A percentile compares a stretch with the other conserved stretches of the same genome.
Conservation (phyloP, 1,140 invertebrate species). For the Polyergus mexicanus region DNA sequence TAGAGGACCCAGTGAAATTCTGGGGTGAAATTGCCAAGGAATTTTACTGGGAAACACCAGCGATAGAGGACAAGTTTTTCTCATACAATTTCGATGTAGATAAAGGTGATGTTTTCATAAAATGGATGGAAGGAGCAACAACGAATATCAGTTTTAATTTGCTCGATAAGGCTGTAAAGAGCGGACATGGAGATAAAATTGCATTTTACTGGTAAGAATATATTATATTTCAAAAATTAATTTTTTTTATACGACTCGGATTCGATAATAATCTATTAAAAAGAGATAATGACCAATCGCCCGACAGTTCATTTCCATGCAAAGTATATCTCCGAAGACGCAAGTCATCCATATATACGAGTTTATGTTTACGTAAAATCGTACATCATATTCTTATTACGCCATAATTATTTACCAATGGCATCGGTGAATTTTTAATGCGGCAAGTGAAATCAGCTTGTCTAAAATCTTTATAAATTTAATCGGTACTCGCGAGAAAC, state of each 20-base stretch:
- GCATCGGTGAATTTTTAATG: background rate
- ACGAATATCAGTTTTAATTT: slow-evolving; percentile 99
- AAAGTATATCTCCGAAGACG: slow-evolving; percentile 71
- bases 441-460: background rate
- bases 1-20: slow-evolving; percentile 95
- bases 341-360: slow-evolving; percentile 76
- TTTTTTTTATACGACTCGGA: background rate
- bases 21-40: slow-evolving; percentile 96
- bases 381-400: background rate
- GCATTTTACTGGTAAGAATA: slow-evolving; percentile 97
- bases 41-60: slow-evolving; percentile 96
- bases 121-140: slow-evolving; percentile 97
- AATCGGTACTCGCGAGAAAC: background rate
- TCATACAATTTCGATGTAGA: slow-evolving; percentile 97
- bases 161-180: slow-evolving; percentile 95
- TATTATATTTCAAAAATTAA: too few relatives aligned
- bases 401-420: background rate
- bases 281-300: background rate
- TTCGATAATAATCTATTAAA: background rate
- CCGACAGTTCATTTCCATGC: slow-evolving; percentile 61
- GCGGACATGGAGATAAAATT: slow-evolving; percentile 95
- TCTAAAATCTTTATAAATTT: background rate
- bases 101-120: slow-evolving; percentile 96
- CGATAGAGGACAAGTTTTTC: slow-evolving; percentile 91
- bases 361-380: slow-evolving; percentile 18